phyloP scores from a whole-genome alignment of 2,797 vertebrate species.

The Intellagama lesueurii region DNA sequence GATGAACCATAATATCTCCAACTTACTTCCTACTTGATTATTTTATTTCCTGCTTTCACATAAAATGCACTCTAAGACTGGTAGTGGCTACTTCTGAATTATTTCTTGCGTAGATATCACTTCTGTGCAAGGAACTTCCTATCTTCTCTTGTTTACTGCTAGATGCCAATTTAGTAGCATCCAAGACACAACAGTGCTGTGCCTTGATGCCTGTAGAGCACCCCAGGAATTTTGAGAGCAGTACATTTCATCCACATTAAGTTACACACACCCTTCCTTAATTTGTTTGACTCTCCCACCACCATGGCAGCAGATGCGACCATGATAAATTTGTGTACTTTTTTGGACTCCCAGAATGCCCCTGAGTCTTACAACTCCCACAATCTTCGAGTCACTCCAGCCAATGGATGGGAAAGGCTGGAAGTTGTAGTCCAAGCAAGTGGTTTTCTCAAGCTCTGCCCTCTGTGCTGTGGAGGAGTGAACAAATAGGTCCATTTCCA shows the following conservation, averaged over 20 bases:
- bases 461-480: not conserved
- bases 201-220: slow-evolving; percentile 2
- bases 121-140: not conserved
- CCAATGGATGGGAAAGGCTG: not conserved
- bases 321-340: not conserved
- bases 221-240: not conserved
- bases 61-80: no score
- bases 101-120: not conserved
- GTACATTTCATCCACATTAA: not conserved
- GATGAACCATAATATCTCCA: not conserved
- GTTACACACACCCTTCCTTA: not conserved
- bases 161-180: not conserved
- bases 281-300: not conserved
- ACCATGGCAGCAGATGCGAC: not conserved
- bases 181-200: not conserved
- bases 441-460: not conserved
- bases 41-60: not conserved
- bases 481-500: no score
- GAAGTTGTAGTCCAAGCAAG: not conserved
- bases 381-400: not conserved
- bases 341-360: not conserved
- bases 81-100: not conserved
- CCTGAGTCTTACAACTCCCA: not conserved
- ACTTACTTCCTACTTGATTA: not conserved
- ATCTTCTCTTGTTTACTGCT: no score